phyloP scores from a whole-genome alignment of 2,113 vertebrate genomes.

The Puffinus mauretanicus region DNA sequence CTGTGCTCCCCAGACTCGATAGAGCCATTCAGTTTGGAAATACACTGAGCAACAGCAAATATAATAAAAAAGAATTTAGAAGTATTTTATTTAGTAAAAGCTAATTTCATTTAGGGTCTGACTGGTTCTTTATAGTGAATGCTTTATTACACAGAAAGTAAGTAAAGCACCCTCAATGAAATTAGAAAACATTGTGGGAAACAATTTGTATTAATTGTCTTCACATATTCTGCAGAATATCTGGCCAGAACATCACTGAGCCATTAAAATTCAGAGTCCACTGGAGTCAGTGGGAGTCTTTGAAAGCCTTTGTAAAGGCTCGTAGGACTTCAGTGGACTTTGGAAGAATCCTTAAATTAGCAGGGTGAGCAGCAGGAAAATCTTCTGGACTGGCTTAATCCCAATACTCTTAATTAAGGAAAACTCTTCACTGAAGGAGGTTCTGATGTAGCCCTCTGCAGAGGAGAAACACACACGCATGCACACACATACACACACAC shows the following conservation, averaged over 20 bases:
- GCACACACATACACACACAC: not conserved
- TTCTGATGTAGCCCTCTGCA: not conserved
- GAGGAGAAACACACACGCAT: not conserved
- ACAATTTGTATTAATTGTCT: not conserved
- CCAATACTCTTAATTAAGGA: not conserved
- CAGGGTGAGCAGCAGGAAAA: not conserved
- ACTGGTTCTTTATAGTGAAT: slow-evolving; percentile 55
- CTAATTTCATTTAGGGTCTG: slow-evolving; percentile 60
- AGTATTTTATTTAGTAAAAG: slow-evolving; percentile 53
- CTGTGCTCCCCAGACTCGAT: not conserved
- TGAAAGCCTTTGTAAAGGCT: not conserved
- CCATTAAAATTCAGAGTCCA: not conserved
- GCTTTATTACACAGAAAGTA: slow-evolving; percentile 40
- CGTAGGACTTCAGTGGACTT: not conserved
- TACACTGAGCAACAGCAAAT: slow-evolving; percentile 2
- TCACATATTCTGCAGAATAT: not conserved
- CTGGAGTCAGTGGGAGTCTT: not conserved
- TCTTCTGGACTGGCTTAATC: not conserved
- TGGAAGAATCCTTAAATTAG: not conserved
- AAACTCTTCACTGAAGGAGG: not conserved
- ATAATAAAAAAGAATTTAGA: slow-evolving; percentile 2
- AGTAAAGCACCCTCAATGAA: slow-evolving; percentile 25
- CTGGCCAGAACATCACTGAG: not conserved
- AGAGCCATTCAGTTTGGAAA: not conserved
- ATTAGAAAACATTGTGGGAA: slow-evolving; percentile 24